Base-by-base conservation (phyloP, 2,888 invertebrate genomes). In the Podabrus alpinus region DNA sequence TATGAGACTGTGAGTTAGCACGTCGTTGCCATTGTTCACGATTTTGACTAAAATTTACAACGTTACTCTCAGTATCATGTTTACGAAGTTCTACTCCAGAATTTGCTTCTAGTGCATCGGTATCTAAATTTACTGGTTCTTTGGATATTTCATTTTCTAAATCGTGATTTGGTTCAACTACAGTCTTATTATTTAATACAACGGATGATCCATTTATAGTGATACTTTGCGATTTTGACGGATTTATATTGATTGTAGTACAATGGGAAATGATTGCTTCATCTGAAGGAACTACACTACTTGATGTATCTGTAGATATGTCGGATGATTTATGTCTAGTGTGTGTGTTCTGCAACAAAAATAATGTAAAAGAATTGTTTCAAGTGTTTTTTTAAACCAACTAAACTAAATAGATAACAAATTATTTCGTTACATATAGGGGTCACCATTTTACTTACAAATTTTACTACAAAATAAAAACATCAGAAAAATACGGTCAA, bases 1-100 rank as follows among this genome's bases (percentile, higher is more conserved):
- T 83, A 66, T 84, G 81, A 0, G 88, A 87, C 80, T 90, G 90
- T 5, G 90, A 89, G 64, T 89, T 89, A 2, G 91, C 91, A 24
- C 92, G 86, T 75, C 90, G 87, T 80, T 92, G 91, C 92, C 92
- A 92, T 24, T 91, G 85, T 80, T 91, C 91, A 15, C 91, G 87
- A 80, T 91, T 92, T 80, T 87, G 85, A 24, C 82, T 86, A 79
- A 88, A 88, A 79, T 86, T 86, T 13, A 88, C 88, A 84, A 89
- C 86, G 84, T 45, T 45, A n/a, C 45, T 45, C 45, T 45, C n/a
- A n/a, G 45, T n/a, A n/a, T 81, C 80, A 64, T 75, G 79, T 78
- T 75, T 68, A 61, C 15, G 66, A 17, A 61, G 25, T 60, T 76
- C 70, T 15, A 67, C 29, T 17, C 21, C 66, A 9, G 29, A 15